Percentiles rank a stretch among this genome's conserved stretches.
phyloP scores from a whole-genome alignment of 2,797 vertebrate genomes.

The Danionella dracula region DNA sequence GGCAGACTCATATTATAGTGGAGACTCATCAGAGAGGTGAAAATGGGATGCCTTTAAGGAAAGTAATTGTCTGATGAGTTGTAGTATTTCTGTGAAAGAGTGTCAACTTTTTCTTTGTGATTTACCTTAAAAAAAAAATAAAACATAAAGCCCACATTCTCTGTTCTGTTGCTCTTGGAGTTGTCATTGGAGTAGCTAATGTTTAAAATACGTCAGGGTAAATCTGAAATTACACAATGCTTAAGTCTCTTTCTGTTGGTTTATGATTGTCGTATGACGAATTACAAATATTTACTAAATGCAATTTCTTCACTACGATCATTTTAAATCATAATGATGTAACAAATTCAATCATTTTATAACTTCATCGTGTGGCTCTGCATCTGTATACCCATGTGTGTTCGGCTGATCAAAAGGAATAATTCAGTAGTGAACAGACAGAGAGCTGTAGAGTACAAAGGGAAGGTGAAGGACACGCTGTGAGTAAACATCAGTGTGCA shows the following conservation, averaged over 20 bases:
- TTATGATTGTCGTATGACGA: neutral
- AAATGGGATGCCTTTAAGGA: neutral
- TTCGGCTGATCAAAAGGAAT: slow-evolving; percentile 66
- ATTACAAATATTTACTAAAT: too few species aligned
- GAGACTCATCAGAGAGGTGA: neutral
- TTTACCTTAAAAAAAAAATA: slow-evolving; percentile 7
- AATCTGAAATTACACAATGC: neutral
- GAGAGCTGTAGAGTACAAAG: slow-evolving; percentile 52
- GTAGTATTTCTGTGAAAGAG: neutral
- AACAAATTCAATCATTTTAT: too few species aligned
- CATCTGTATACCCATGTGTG: slow-evolving; percentile 1
- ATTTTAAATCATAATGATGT: too few species aligned
- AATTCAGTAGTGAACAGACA: slow-evolving; percentile 56
- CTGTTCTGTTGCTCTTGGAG: neutral
- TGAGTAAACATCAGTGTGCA: slow-evolving; percentile 36
- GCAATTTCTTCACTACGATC: too few species aligned
- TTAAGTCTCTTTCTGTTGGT: neutral
- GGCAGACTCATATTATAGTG: neutral
- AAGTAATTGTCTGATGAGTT: neutral
- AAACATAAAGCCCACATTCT: neutral
- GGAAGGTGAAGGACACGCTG: slow-evolving; percentile 50
- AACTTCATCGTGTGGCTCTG: neutral
- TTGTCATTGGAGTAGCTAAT: slow-evolving; percentile 6
- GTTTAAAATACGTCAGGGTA: neutral
- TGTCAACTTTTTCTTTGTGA: neutral